Evolutionary conservation across 1,140 invertebrate species (phyloP).

Genomic region (Babylonia areolata): DNA sequence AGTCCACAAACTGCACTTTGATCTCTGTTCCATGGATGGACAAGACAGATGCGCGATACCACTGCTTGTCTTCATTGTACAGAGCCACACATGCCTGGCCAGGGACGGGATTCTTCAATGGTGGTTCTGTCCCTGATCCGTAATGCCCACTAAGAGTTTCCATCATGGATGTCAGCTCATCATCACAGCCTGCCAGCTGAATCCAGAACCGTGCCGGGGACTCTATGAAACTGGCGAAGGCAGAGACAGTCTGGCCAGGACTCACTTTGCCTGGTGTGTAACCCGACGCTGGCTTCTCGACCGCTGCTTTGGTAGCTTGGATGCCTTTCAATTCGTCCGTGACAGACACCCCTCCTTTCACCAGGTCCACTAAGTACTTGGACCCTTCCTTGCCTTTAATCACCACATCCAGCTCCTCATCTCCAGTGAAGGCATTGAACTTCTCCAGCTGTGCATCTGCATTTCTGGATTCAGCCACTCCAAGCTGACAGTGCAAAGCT

Average conservation of each 20-base stretch:
- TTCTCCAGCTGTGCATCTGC: slow-evolving; percentile 29
- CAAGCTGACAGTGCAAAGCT: slow-evolving; percentile 57
- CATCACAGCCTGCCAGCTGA: slow-evolving; percentile 68
- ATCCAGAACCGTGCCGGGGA: slow-evolving; percentile 76
- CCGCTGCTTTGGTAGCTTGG: not conserved
- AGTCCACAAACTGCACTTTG: slow-evolving; percentile 87
- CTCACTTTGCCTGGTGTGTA: slow-evolving; percentile 39
- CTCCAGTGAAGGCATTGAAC: slow-evolving; percentile 50
- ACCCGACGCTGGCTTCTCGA: not conserved
- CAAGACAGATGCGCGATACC: slow-evolving; percentile 88
- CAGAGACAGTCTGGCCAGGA: slow-evolving; percentile 45
- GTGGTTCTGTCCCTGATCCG: slow-evolving; percentile 22
- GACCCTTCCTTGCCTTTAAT: slow-evolving; percentile 38
- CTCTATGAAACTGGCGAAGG: slow-evolving; percentile 56
- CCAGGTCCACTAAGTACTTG: slow-evolving; percentile 40
- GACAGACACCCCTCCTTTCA: slow-evolving; percentile 30
- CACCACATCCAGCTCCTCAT: slow-evolving; percentile 54
- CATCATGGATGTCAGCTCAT: slow-evolving; percentile 75
- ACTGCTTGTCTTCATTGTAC: slow-evolving; percentile 84
- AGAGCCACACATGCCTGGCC: slow-evolving; percentile 78
- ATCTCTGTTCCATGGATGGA: slow-evolving; percentile 78
- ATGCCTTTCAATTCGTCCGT: slow-evolving; percentile 28
- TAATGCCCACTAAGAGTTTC: slow-evolving; percentile 50
- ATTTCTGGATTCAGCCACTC: not conserved
- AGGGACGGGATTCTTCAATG: slow-evolving; percentile 39